Evolutionary conservation across 2,113 vertebrate genomes (phyloP).

Genomic region (Neopipo cinnamomea): DNA sequence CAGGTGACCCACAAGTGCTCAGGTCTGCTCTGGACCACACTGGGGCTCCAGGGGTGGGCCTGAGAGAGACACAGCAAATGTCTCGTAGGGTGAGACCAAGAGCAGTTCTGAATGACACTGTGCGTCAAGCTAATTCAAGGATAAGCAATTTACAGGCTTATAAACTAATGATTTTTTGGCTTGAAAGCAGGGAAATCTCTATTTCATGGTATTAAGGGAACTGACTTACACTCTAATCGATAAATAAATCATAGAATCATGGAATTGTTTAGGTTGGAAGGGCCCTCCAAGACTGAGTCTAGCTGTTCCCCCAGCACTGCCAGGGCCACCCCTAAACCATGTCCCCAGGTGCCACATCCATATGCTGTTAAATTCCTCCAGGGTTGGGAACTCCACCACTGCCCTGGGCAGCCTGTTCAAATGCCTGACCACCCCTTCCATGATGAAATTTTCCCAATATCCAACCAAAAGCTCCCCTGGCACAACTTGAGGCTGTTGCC

Average conservation of each 20-base stretch:
- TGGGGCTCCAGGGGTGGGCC: neutral
- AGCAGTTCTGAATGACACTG: neutral
- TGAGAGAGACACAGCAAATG: neutral
- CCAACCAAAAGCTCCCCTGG: neutral
- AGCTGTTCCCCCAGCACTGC: neutral
- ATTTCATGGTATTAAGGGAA: neutral
- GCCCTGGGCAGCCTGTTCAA: neutral
- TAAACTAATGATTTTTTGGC: neutral
- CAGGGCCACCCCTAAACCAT: neutral
- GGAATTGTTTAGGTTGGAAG: neutral
- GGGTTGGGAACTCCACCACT: neutral
- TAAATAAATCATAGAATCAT: neutral
- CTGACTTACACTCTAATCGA: neutral
- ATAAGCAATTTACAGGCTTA: neutral
- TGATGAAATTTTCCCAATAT: neutral
- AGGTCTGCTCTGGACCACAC: fast-evolving
- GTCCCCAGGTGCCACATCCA: neutral
- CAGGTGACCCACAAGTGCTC: neutral
- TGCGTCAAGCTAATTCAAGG: fast-evolving
- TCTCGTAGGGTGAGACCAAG: neutral
- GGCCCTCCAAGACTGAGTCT: neutral
- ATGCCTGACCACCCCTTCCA: neutral
- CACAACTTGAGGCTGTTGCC: neutral
- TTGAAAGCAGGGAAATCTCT: neutral
- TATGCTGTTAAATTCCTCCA: neutral